Conservation (phyloP, 1,140 invertebrate species). For the Lordiphosa collinella region DNA sequence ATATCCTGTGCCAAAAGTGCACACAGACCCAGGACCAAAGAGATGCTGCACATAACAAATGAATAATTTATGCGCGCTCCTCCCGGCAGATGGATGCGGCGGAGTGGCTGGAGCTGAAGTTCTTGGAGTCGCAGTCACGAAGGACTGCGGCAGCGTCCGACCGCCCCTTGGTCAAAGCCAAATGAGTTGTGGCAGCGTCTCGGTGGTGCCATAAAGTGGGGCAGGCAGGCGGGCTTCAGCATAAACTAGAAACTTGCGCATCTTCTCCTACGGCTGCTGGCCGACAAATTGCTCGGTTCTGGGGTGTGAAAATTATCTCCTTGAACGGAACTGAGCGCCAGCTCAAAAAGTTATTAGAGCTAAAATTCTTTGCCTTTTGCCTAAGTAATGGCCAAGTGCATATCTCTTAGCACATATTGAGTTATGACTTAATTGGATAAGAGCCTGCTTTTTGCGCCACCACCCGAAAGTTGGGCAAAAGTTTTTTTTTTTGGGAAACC, state of each 20-base stretch:
- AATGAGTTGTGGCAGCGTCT: slow-evolving; percentile 70
- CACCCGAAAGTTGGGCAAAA: slow-evolving; percentile 20
- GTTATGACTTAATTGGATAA: slow-evolving; percentile 77
- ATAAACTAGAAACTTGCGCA: slow-evolving; percentile 32
- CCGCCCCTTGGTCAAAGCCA: slow-evolving; percentile 56
- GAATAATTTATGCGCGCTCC: slow-evolving; percentile 71
- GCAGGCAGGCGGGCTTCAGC: slow-evolving; percentile 25
- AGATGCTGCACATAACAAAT: slow-evolving; percentile 69
- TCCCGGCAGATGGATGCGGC: slow-evolving; percentile 61
- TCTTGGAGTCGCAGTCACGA: slow-evolving; percentile 33
- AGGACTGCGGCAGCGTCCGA: slow-evolving; percentile 34
- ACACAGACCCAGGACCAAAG: slow-evolving; percentile 18
- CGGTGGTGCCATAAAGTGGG: slow-evolving; percentile 64
- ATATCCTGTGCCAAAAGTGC: slow-evolving; percentile 76
- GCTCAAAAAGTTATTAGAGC: slow-evolving; percentile 69
- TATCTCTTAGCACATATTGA: slow-evolving; percentile 74
- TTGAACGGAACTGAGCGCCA: slow-evolving; percentile 53
- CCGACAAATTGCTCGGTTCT: slow-evolving; percentile 38
- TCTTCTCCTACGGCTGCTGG: not conserved
- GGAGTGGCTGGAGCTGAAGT: not conserved
- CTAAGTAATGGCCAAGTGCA: slow-evolving; percentile 72
- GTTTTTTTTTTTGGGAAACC: not conserved
- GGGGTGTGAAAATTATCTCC: slow-evolving; percentile 68
- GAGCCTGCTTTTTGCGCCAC: slow-evolving; percentile 45
- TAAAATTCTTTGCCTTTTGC: slow-evolving; percentile 63